Conservation (phyloP, 2,888 invertebrate species). For the Drosophila monieri region DNA sequence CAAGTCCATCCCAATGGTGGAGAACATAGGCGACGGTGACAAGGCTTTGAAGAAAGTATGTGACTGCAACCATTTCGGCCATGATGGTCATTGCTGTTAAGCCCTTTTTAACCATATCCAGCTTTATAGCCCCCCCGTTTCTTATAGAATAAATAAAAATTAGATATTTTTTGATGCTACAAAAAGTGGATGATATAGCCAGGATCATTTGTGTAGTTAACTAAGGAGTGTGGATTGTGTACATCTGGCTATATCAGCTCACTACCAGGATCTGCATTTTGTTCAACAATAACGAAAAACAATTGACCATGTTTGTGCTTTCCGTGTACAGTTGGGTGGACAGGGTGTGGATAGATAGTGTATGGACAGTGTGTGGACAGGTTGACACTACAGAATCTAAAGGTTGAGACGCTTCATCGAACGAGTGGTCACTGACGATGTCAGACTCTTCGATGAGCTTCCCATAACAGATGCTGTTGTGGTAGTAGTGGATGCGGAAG, state of each 20-base stretch:
- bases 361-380: neutral
- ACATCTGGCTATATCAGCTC: conserved; percentile 32
- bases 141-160: neutral
- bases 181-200: conserved; percentile 23
- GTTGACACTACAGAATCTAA: neutral
- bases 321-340: neutral
- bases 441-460: neutral
- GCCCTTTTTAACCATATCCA: neutral
- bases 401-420: neutral
- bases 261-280: conserved; percentile 13
- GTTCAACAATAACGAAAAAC: conserved; percentile 1
- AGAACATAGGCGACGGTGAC: conserved; percentile 35
- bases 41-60: conserved; percentile 41
- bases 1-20: neutral
- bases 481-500: neutral
- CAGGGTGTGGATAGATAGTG: no score
- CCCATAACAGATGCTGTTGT: neutral
- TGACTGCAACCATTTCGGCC: conserved; percentile 80
- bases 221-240: neutral
- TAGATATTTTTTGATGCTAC: neutral
- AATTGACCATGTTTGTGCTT: conserved; percentile 11
- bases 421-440: neutral
- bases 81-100: conserved; percentile 83
- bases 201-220: conserved; percentile 5
- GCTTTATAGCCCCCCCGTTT: neutral